Percentiles rank a stretch among this genome's conserved stretches.
phyloP scores from a whole-genome alignment of 2,888 invertebrate genomes.

The Pseudococcus longispinus region DNA sequence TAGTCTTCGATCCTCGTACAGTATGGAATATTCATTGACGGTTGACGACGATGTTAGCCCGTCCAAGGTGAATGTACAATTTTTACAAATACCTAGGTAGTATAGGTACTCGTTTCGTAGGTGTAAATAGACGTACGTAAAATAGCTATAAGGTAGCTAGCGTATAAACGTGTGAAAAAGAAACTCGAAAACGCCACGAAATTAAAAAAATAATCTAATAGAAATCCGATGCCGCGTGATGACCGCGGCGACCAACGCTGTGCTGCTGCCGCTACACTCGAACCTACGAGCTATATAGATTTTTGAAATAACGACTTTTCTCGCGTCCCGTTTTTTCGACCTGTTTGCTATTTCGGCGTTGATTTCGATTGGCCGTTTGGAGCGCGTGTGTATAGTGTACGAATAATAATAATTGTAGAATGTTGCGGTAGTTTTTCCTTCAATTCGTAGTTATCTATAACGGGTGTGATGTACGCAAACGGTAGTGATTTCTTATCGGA shows the following conservation, averaged over 20 bases:
- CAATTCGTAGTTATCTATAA: background rate
- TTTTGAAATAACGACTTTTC: constrained; percentile 43
- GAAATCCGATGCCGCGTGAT: background rate
- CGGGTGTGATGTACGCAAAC: background rate
- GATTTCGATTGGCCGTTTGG: background rate
- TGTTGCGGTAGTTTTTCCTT: background rate
- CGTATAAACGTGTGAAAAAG: background rate
- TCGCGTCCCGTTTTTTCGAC: background rate
- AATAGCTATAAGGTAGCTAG: too few species aligned
- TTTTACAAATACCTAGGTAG: background rate
- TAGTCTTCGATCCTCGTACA: constrained; percentile 37
- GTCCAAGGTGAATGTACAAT: constrained; percentile 30
- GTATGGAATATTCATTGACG: constrained; percentile 39
- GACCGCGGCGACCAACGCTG: background rate
- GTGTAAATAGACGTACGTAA: too few species aligned
- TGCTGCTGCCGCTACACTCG: background rate
- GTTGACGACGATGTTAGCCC: constrained; percentile 43
- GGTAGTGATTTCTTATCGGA: background rate
- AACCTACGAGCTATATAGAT: background rate
- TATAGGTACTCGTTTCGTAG: background rate
- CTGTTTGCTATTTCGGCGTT: background rate
- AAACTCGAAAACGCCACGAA: background rate
- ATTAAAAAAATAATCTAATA: background rate
- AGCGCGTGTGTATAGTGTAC: background rate
- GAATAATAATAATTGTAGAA: background rate